Base-by-base conservation (phyloP, 2,888 invertebrate species). In the Nomada ferruginata region DNA sequence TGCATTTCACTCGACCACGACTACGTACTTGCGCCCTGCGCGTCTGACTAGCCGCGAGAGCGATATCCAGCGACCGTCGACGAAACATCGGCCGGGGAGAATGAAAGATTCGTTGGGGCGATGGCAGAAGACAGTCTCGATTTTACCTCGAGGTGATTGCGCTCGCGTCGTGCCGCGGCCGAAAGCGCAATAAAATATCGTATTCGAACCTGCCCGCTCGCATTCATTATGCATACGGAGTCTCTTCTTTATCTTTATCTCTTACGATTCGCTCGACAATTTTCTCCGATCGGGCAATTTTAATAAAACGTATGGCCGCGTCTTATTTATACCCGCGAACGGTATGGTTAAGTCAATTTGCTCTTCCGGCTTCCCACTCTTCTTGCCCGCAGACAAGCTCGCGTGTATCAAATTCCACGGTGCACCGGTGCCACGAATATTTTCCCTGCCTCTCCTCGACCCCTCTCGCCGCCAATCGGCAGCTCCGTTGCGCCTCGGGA, bases 331-430 rank as follows among this genome's bases (percentile, higher is more conserved):
- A 63, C 50, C 69, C 20, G 23, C 53, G 78, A 57, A 75, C 61
- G 47, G 76, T 76, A 76, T 76, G 75, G 76, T 78, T 76, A 68
- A 75, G 76, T 63, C 76, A 78, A 78, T 78, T 78, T 78, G 36
- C 36, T 68, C 78, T 78, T 78, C 78, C 78, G 78, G 76, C 53
- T 75, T 75, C 78, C 55, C 75, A n/a, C 55, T 55, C 61, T 68
- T 36, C 47, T 42, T n/a, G 66, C 66, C 68, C 5, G 42, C 66
- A 59, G 55, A 63, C 75, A 55, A 36, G 55, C 57, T 76, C 76
- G 76, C 76, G 68, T 78, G 77, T 66, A 77, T 26, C 60, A 55
- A 66, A 65, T 64, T 59, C 42, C 29, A 10, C 15, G 64, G 59
- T n/a, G 36, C 64, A 60, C 29, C 59, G 52, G 66, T 68, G 61